phyloP scores from a whole-genome alignment of 2,113 vertebrate genomes.

The Dasyurus viverrinus region DNA sequence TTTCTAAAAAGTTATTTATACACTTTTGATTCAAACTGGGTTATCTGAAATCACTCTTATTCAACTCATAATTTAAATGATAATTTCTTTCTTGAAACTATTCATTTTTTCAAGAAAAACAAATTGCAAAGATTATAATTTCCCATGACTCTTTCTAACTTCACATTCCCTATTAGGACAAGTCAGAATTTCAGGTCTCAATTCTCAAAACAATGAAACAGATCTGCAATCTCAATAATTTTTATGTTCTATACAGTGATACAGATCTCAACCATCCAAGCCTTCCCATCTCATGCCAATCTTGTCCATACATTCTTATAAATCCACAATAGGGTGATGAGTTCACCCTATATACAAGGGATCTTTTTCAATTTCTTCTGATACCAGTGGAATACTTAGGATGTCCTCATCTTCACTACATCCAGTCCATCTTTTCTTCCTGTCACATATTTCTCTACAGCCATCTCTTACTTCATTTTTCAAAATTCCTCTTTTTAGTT shows the following conservation, averaged over 20 bases:
- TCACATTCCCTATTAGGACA: constrained; percentile 63
- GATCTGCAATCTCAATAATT: not conserved
- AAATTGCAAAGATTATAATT: constrained; percentile 70
- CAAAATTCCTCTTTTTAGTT: not conserved
- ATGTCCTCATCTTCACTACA: not conserved
- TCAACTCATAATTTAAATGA: constrained; percentile 50
- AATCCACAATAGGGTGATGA: not conserved
- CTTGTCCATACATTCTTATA: not conserved
- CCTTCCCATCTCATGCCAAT: not conserved
- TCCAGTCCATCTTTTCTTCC: not conserved
- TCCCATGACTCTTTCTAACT: constrained; percentile 55
- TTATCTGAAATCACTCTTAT: constrained; percentile 54
- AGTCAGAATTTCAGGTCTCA: constrained; percentile 59
- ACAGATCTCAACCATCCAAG: not conserved
- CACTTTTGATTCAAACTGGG: constrained; percentile 43
- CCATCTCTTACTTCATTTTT: not conserved
- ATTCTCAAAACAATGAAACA: not conserved
- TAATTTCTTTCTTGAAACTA: constrained; percentile 73
- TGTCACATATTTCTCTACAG: not conserved
- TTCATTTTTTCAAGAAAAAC: constrained; percentile 76
- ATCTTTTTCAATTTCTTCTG: not conserved
- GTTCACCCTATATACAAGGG: not conserved
- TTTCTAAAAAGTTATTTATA: constrained; percentile 68
- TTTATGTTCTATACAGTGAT: not conserved
- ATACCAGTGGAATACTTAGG: not conserved